Evolutionary conservation across 2,797 vertebrate species (phyloP).

Genomic region (Clarias fuscus): DNA sequence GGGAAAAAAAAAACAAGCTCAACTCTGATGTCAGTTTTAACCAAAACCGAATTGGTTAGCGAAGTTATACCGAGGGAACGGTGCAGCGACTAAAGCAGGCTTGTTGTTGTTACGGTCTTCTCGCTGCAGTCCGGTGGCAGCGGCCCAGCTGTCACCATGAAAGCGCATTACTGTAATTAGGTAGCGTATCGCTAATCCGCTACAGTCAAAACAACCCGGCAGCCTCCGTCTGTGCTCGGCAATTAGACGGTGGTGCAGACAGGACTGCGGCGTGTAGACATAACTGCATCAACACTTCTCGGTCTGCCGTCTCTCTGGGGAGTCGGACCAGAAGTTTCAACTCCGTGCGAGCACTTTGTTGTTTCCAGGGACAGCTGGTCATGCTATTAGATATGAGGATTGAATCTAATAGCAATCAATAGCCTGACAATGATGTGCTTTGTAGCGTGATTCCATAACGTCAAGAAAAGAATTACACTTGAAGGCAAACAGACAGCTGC

Average conservation of each 20-base stretch:
- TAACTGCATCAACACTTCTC: constrained; percentile 23
- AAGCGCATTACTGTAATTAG: constrained; percentile 59
- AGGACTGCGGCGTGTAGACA: constrained; percentile 26
- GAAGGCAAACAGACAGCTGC: neutral
- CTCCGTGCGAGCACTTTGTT: constrained; percentile 11
- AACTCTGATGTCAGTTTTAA: neutral
- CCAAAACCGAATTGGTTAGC: neutral
- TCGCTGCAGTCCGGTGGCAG: constrained; percentile 23
- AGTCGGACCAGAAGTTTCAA: constrained; percentile 20
- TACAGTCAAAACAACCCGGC: constrained; percentile 49
- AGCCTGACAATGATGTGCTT: neutral
- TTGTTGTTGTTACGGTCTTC: constrained; percentile 18
- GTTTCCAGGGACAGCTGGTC: neutral
- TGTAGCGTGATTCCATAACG: neutral
- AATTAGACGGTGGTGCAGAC: constrained; percentile 36
- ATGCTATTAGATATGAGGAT: neutral
- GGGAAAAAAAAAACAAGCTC: neutral
- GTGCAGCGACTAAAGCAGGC: constrained; percentile 16
- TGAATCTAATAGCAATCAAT: constrained; percentile 10
- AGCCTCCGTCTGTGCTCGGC: constrained; percentile 31
- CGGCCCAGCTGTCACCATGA: constrained; percentile 42
- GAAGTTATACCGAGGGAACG: neutral
- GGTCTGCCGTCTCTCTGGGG: neutral
- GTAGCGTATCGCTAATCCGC: constrained; percentile 46
- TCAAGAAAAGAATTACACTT: neutral